Evolutionary conservation across 2,113 vertebrate species (phyloP), one percentile per base, ranked within the genome.

Genomic region (Oncorhynchus masou): DNA sequence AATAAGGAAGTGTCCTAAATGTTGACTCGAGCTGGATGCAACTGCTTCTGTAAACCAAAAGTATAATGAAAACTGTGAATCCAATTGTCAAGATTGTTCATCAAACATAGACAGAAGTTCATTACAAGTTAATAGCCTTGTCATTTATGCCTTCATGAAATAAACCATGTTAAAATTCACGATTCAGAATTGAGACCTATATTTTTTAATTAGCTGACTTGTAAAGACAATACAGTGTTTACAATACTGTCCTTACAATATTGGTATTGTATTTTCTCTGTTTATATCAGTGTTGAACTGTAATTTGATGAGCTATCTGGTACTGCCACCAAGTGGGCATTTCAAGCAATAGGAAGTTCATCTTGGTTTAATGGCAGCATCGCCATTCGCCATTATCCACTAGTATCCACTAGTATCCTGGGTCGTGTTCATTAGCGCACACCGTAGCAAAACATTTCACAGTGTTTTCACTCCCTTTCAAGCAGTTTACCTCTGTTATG

Each of bases 261-360:
- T 13, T 54, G 51, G 29, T 16, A 16, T 67, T 31, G 31, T 11
- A 19, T 39, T 39, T 6, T 70, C 68, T 45, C 68, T 68, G 29
- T 34, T 34, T 45, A 16, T 8, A 19, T 34, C 39, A 39, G 15
- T 45, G 20, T 27, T 39, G 68, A 22, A 70, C 20, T 45, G 39
- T 48, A 13, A 22, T 64, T 49, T 5, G 4, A 12, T 39, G 31
- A 31, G 20, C n/a, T 48, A 5, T 70, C 8, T 49, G 20, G 22
- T 24, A 15, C 39, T 67, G 79, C 89, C 88, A 83, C 79, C 84
- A 62, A 39, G 83, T 84, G 88, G 89, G 73, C 73, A 78, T 0
- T 68, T 9, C 22, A 4, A 12, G 76, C 68, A 87, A 87, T 19
- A 19, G 51, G 64, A 59, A n/a, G 59, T 60, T 60, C 3, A 8